A percentile compares a stretch with the other conserved stretches of the same genome.
phyloP scores from a whole-genome alignment of 2,797 vertebrate genomes.

The Pagetopsis macropterus region DNA sequence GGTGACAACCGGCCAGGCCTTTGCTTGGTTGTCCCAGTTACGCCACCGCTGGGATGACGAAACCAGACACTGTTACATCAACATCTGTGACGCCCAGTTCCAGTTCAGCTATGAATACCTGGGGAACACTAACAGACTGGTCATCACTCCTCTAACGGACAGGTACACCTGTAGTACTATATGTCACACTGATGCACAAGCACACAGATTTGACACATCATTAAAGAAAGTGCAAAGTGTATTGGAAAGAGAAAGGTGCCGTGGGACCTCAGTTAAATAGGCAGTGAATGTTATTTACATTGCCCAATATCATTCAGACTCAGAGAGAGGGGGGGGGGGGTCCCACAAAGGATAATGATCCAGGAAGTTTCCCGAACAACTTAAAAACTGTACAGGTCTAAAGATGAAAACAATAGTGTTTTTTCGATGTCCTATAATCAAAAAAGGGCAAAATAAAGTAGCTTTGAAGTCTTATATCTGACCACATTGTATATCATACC shows the following conservation, averaged over 20 bases:
- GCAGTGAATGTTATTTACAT: too few species aligned
- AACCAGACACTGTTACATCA: conserved; percentile 82
- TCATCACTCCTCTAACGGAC: conserved; percentile 88
- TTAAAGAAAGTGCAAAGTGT: background rate
- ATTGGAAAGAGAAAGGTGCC: background rate
- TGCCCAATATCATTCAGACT: too few species aligned
- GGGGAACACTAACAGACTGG: conserved; percentile 86
- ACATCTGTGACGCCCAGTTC: conserved; percentile 89
- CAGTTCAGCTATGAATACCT: conserved; percentile 88
- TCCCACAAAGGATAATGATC: too few species aligned
- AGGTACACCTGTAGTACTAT: conserved; percentile 67
- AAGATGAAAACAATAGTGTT: too few species aligned
- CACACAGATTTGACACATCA: background rate
- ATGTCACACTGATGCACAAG: conserved; percentile 4
- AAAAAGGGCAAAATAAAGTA: too few species aligned
- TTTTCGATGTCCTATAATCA: too few species aligned
- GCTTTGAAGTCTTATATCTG: background rate
- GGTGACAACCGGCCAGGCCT: conserved; percentile 85
- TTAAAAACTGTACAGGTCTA: too few species aligned
- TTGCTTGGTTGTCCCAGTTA: conserved; percentile 87
- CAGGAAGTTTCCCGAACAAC: too few species aligned
- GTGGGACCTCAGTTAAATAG: too few species aligned
- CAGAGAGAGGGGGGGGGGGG: too few species aligned
- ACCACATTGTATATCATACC: background rate
- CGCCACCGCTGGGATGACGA: conserved; percentile 86